These are phyloP conservation scores for Eupithecia dodoneata DNA, from an alignment of 2,888 invertebrate genomes.

Conservation along the genomic window DNA sequence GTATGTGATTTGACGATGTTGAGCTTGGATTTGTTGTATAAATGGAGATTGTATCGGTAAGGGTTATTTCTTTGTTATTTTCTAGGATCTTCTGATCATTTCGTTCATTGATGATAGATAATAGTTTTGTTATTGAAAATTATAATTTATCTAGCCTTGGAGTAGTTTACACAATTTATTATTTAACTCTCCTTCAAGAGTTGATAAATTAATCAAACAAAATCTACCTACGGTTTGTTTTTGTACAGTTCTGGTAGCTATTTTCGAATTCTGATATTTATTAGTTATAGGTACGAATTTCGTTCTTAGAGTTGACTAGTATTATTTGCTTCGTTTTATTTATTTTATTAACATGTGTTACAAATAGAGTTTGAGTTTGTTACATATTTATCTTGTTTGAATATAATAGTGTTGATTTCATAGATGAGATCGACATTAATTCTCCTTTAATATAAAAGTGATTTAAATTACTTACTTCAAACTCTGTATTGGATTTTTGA, in stretches of 20 bases:
- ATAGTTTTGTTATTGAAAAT: slow-evolving; percentile 3
- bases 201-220: slow-evolving; percentile 30
- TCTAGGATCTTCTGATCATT: slow-evolving; percentile 1
- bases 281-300: not conserved
- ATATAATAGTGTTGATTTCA: not conserved
- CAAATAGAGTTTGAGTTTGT: not conserved
- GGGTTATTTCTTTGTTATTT: slow-evolving; percentile 1
- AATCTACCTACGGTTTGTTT: slow-evolving; percentile 15
- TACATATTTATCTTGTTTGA: not conserved
- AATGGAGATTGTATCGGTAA: slow-evolving; percentile 32
- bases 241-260: slow-evolving; percentile 19
- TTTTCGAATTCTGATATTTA: slow-evolving; percentile 5
- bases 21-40: slow-evolving; percentile 18
- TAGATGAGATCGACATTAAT: not conserved
- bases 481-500: no score
- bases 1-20: slow-evolving; percentile 21
- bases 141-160: slow-evolving; percentile 12
- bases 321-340: not conserved
- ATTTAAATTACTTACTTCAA: no score
- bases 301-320: not conserved
- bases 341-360: not conserved
- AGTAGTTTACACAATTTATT: slow-evolving; percentile 13
- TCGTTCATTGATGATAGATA: slow-evolving; percentile 19
- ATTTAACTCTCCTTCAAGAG: slow-evolving; percentile 17
- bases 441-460: not conserved